Evolutionary conservation across 1,140 invertebrate genomes (phyloP), one percentile per base, ranked within the genome.

Genomic region (Trichoplusia ni): DNA sequence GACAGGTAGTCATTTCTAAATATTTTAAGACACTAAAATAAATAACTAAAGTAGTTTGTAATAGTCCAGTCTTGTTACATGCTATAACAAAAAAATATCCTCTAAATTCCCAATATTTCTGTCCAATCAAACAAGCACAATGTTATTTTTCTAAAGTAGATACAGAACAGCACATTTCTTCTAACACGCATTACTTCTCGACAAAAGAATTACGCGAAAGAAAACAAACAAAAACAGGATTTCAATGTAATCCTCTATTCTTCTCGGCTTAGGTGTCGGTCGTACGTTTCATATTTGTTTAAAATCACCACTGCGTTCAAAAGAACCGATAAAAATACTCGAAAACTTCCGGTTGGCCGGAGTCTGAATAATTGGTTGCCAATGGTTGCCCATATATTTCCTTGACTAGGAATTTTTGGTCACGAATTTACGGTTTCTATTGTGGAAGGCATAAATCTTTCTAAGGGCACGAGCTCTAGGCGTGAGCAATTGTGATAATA

Each of bases 181-280:
- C 42, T 0, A 8, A 2, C 38, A n/a, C n/a, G 35, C 19, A 54
- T 38, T 38, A 14, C 11, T 25, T 58, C 38, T 13, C 9, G 13
- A 85, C 79, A 87, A 84, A 80, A 71, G 82, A 75, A 82, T 86
- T 82, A 84, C 42, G 25, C 53, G 51, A 81, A 88, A 88, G 85
- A 85, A 89, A 87, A 89, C 81, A 90, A 89, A 88, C 82, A 90
- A 88, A 83, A 86, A 88, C 83, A 87, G 79, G 79, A 87, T 90
- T 88, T 86, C 79, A 66, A 9, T 77, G 79, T 90, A 90, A 88
- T 85, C 82, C 79, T 74, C 79, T 64, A 79, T 84, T 84, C 79
- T 83, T 69, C 66, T 38, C 79, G 70, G 79, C 84, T 88, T 86
- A 89, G 72, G 73, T 62, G 78, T 68, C 71, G 58, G 71, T 76